Conservation (phyloP, 1,140 invertebrate genomes). For the Drosophila ananassae region DNA sequence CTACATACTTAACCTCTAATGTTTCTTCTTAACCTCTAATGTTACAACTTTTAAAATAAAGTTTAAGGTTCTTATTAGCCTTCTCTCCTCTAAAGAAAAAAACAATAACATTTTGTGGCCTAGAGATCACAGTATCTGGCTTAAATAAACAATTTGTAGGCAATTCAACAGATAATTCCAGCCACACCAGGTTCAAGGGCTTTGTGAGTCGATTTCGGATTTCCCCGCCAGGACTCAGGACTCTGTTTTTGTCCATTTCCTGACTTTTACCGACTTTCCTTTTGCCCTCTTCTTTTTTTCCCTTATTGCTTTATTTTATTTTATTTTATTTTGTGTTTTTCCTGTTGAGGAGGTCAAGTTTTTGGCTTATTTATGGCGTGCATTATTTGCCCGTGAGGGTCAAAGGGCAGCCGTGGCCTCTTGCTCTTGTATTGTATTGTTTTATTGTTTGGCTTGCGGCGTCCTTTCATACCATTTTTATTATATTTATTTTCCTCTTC, state of each 20-base stretch:
- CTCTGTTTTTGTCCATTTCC: not conserved
- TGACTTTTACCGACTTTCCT: constrained; percentile 1
- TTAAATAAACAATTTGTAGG: constrained; percentile 2
- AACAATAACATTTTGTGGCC: not conserved
- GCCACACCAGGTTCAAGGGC: not conserved
- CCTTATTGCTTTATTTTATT: not conserved
- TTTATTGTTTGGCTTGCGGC: constrained; percentile 56
- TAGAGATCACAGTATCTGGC: not conserved
- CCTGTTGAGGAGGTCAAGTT: not conserved
- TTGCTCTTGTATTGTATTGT: constrained; percentile 31
- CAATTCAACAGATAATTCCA: constrained; percentile 4
- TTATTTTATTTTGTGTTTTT: constrained; percentile 3
- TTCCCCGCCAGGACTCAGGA: not conserved
- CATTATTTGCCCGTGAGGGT: constrained; percentile 45
- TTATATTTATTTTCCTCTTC: constrained; percentile 69
- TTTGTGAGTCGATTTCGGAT: constrained; percentile 4
- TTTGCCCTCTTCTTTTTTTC: not conserved
- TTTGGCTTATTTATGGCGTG: constrained; percentile 47
- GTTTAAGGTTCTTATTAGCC: no score
- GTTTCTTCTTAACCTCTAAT: no score
- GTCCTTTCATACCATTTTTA: constrained; percentile 48
- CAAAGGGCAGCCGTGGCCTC: not conserved
- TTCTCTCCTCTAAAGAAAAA: not conserved
- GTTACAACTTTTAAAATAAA: no score
- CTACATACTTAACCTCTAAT: no score